Base-by-base conservation (phyloP, 2,797 vertebrate genomes). In the Acestrorhynchus altus region DNA sequence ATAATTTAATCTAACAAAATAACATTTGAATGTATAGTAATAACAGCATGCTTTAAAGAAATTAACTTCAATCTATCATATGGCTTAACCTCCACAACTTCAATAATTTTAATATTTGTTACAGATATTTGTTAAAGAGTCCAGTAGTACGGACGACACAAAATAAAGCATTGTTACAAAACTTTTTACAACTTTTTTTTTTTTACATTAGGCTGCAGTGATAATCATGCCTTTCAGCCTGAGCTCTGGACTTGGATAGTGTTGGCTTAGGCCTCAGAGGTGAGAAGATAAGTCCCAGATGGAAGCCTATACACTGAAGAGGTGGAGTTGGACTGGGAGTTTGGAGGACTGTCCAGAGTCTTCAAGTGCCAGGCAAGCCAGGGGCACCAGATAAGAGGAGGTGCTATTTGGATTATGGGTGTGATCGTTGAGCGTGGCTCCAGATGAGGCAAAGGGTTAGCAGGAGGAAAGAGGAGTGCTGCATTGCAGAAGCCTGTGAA, bases 351-450 rank as follows among this genome's bases (percentile, higher is more conserved):
- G 72, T 73, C 77, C 22, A 59, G 71, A 64, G 80, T 65, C 72
- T 69, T 52, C 39, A 35, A 59, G 69, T 80, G 77, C 81, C 81
- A 83, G 77, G 77, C 83, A 83, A 80, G 79, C 39, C 69, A 74
- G 47, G 49, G 67, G 70, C 39, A 77, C 68, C 78, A 78, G 85
- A 86, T 86, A 84, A 85, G 72, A 83, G 47, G 54, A 39, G 70
- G 68, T 63, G 46, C 64, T 80, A 77, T 84, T 83, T 80, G 65
- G 69, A 72, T 76, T 71, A 80, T 70, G 77, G 69, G 72, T 80
- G 77, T 40, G 69, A 72, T 52, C 42, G 79, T 28, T 56, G n/a
- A 47, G 65, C 63, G 68, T 79, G 57, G 35, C 63, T 83, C 63
- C 44, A 71, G 65, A 82, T 54, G 74, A 82, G 54, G 71, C 54